Conservation (phyloP, 2,113 vertebrate species). For the Pithys albifrons region DNA sequence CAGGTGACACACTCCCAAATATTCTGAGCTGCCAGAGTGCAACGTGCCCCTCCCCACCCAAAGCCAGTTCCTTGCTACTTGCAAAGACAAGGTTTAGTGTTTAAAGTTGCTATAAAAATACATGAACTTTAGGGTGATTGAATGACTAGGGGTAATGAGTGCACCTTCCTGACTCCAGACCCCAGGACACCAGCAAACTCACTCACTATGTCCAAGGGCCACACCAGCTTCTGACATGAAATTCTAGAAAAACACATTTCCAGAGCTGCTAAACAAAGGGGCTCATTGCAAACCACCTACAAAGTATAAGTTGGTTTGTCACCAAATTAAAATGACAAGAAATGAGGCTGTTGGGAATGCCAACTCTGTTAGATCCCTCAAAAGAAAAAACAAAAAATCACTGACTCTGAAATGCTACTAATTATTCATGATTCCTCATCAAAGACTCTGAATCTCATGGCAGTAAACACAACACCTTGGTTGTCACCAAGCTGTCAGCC, state of each 20-base stretch:
- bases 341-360: background rate
- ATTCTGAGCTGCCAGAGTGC: background rate
- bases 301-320: conserved; percentile 5
- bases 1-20: background rate
- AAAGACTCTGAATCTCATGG: background rate
- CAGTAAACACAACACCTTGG: conserved; percentile 18
- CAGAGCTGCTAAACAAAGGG: background rate
- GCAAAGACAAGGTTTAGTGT: background rate
- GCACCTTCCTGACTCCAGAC: background rate
- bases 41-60: background rate
- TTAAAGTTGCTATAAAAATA: background rate
- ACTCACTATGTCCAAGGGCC: background rate
- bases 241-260: background rate
- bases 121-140: background rate
- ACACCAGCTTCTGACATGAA: background rate
- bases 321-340: background rate
- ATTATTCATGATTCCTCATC: conserved; percentile 41
- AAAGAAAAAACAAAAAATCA: conserved; percentile 29
- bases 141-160: background rate
- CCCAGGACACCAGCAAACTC: background rate
- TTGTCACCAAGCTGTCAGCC: background rate
- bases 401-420: conserved; percentile 7
- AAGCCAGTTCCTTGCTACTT: background rate
- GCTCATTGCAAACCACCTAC: background rate
- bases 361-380: background rate